Base-by-base conservation (phyloP, 2,113 vertebrate genomes). In the Empidonax traillii region DNA sequence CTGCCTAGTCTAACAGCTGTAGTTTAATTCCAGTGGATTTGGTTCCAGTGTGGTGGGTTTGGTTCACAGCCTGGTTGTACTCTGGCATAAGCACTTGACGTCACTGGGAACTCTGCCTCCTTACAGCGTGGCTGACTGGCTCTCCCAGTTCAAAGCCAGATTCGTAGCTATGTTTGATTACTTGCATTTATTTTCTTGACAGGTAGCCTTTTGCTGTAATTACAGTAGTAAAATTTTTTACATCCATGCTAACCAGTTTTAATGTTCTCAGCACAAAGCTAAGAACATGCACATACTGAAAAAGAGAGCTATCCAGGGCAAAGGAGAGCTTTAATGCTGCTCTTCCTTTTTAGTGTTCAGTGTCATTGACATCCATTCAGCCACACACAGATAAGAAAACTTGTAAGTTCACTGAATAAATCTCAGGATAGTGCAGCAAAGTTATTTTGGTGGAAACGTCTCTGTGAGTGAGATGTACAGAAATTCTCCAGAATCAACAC, bases 171-270 rank as follows among this genome's bases (percentile, higher is more conserved):
- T 56, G 58, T 76, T 93, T 94, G 89, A 91, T 89, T 89, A 89
- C 89, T 87, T 76, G 67, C 93, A 89, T 93, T 87, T 94, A 81
- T 91, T 95, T 91, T 94, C 80, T 44, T 89, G 95, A 94, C 93
- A 95, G 73, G 84, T 89, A 94, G 91, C 77, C 81, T 96, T 95
- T 96, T 79, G 63, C 74, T 89, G 49, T 79, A 96, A 96, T 96
- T 96, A 73, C 47, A 81, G 84, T 61, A 95, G 56, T 87, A 92
- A 94, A 53, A 53, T 79, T 65, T 94, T 94, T 65, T 94, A 91
- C 87, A 82, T 37, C 62, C 82, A 37, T 11, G n/a, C 78, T 93
- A 91, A 85, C 66, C 53, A 53, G 65, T 87, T 96, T 85, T 87
- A 89, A 73, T 20, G 59, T 85, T 87, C 71, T 85, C 58, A 80